Base-by-base conservation (phyloP, 2,888 invertebrate genomes). In the Megaustenia siamemsis region DNA sequence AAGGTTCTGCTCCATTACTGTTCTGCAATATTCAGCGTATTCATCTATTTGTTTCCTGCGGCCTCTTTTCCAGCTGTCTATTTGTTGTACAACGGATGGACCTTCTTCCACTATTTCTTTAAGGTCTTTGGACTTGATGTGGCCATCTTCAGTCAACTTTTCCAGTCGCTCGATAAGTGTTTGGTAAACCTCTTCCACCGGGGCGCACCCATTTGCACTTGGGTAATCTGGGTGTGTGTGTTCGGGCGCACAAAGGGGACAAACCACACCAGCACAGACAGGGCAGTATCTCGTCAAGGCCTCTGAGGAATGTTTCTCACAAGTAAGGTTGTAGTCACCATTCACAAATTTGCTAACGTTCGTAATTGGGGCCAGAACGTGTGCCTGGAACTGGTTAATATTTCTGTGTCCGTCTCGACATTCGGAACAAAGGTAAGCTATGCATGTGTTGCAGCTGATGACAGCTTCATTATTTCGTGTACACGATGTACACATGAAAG, bases 21-120 rank as follows among this genome's bases (percentile, higher is more conserved):
- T 78, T 73, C 71, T 78, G 78, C 66, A 68, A 73, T 84, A 84
- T n/a, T 84, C 84, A 4, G 84, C 45, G 53, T 84, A 84, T 45
- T 84, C 84, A n/a, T 84, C 84, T 28, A 84, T 71, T 28, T 77
- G 66, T 45, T 69, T 84, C 45, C 77, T 49, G 32, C 40, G 10
- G 71, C 28, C 24, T 21, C 84, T 45, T 68, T 53, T 84, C 63
- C 71, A 79, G 60, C 49, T 73, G 21, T 84, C 84, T 38, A 84
- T 78, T 21, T n/a, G 45, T 21, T 76, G 68, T 38, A 69, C 35
- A 32, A 71, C 28, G 28, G 40, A 32, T n/a, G 84, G 79, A 18
- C 69, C 68, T 32, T 69, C 24, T 45, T 79, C 79, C 2, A n/a
- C 68, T 60, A 79, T 56, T 15, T 84, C 84, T 18, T 21, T 24